Conservation (phyloP, 2,888 invertebrate genomes). For the Ophion costatus region DNA sequence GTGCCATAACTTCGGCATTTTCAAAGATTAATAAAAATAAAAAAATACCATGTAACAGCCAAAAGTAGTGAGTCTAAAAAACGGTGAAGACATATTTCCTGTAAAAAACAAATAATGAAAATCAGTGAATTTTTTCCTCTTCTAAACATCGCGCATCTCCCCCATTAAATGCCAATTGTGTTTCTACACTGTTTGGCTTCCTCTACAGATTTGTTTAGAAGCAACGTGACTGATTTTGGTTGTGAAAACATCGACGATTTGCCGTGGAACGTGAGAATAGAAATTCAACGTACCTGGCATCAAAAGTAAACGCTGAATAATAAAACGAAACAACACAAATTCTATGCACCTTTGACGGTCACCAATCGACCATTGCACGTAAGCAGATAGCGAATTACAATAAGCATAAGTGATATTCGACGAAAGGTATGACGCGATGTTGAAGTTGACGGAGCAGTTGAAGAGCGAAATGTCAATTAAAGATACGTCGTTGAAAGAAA, state of each 20-base stretch:
- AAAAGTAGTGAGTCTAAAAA: too few species aligned
- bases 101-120: too few species aligned
- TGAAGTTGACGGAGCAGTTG: conserved; percentile 71
- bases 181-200: neutral
- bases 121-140: too few species aligned
- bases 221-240: conserved; percentile 73
- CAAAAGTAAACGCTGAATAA: conserved; percentile 69
- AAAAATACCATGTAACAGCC: too few species aligned
- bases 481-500: conserved; percentile 67
- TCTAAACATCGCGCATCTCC: neutral
- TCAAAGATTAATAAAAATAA: too few species aligned
- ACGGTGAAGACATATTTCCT: too few species aligned
- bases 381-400: conserved; percentile 19
- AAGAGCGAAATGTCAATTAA: conserved; percentile 65
- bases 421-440: conserved; percentile 74
- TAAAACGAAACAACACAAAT: neutral
- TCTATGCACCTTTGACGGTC: neutral
- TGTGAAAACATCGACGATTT: conserved; percentile 66
- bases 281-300: conserved; percentile 76
- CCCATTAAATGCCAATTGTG: neutral
- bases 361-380: neutral
- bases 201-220: conserved; percentile 75
- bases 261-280: conserved; percentile 71
- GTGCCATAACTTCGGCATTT: too few species aligned
- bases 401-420: conserved; percentile 31